Conservation (phyloP, 2,888 invertebrate species). For the Drosophila subquinaria region DNA sequence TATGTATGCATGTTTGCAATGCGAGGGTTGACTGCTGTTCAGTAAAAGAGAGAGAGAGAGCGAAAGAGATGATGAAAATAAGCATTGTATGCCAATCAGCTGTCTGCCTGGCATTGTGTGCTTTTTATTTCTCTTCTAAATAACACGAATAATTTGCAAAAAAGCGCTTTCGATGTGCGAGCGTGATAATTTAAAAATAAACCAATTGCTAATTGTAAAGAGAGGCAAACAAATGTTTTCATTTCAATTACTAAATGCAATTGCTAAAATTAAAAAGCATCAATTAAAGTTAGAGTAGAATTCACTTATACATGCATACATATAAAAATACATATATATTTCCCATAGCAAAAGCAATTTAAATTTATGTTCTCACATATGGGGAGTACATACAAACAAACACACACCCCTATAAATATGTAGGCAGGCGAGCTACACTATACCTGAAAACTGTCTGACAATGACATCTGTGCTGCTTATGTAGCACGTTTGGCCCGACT, state of each 20-base stretch:
- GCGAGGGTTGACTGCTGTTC: conserved; percentile 41
- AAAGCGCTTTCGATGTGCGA: conserved; percentile 21
- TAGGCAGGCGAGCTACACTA: conserved; percentile 8
- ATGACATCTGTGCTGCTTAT: conserved; percentile 39
- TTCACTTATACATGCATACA: background rate
- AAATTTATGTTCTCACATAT: conserved; percentile 14
- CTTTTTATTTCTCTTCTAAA: conserved; percentile 17
- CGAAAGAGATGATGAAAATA: conserved; percentile 13
- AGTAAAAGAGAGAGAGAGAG: conserved; percentile 32
- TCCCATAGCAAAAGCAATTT: background rate
- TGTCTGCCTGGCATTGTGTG: conserved; percentile 28
- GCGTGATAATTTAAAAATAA: conserved; percentile 37
- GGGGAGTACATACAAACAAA: conserved; percentile 5
- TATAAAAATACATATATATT: background rate
- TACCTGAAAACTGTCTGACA: conserved; percentile 30
- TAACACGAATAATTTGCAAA: conserved; percentile 30
- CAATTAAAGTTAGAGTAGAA: background rate
- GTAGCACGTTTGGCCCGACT: conserved; percentile 53
- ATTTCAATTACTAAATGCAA: conserved; percentile 8
- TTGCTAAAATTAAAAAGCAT: conserved; percentile 1
- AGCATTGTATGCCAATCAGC: conserved; percentile 51
- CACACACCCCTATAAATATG: conserved; percentile 34
- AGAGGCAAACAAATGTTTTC: conserved; percentile 5
- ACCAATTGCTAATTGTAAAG: conserved; percentile 5
- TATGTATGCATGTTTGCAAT: background rate